Conservation (phyloP, 2,797 vertebrate genomes). For the Austrolebias charrua region DNA sequence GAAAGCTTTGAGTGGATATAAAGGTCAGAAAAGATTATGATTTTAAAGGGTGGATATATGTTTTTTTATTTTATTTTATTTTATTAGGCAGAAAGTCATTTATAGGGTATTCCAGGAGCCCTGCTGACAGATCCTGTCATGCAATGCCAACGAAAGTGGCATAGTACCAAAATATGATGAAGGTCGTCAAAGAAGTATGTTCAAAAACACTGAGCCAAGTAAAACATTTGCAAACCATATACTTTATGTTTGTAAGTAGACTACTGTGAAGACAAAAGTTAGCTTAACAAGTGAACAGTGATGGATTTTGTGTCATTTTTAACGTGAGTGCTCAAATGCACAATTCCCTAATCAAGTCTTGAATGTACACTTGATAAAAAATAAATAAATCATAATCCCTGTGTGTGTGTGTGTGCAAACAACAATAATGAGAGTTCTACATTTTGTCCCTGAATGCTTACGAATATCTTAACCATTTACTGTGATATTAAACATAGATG, state of each 20-base stretch:
- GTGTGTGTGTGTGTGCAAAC: slow-evolving; percentile 1
- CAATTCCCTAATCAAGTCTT: neutral
- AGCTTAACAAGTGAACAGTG: neutral
- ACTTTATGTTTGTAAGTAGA: neutral
- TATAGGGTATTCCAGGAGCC: neutral
- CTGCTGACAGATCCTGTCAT: too few relatives aligned
- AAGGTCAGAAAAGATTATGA: slow-evolving; percentile 48
- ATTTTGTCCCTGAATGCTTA: neutral
- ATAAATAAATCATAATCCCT: neutral
- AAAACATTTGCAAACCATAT: neutral
- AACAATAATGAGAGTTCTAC: neutral
- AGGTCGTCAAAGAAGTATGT: too few relatives aligned
- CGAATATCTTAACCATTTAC: slow-evolving; percentile 14
- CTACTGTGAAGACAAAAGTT: neutral
- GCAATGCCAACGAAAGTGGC: too few relatives aligned
- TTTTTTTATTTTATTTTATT: too few relatives aligned
- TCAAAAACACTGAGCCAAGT: too few relatives aligned
- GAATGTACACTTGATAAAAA: neutral
- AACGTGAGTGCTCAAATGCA: neutral
- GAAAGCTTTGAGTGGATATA: slow-evolving; percentile 21
- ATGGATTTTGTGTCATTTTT: neutral
- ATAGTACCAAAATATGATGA: too few relatives aligned
- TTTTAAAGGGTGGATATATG: slow-evolving; percentile 2
- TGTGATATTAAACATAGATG: neutral
- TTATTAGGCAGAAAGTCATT: slow-evolving; percentile 4